Evolutionary conservation across 2,113 vertebrate genomes (phyloP).

Genomic region (Pseudorhombus dupliciocellatus): DNA sequence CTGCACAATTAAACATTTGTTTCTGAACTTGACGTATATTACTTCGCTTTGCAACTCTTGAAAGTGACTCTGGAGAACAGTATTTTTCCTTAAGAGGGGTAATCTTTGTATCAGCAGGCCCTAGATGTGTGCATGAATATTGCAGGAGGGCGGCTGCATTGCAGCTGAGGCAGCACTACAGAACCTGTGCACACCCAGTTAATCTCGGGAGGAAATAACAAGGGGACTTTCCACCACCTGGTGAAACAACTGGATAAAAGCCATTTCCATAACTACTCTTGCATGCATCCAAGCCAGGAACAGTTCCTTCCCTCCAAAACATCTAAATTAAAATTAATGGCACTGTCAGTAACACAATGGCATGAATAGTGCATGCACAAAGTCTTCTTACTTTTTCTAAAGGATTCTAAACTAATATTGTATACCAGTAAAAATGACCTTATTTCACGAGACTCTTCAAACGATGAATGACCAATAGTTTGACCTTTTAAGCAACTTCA

Average conservation of each 20-base stretch:
- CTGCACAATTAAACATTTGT: constrained; percentile 25
- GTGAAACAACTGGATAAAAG: constrained; percentile 41
- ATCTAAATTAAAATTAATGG: neutral
- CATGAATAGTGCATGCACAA: constrained; percentile 5
- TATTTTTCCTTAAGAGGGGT: constrained; percentile 41
- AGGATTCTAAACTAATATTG: constrained; percentile 6
- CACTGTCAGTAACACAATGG: neutral
- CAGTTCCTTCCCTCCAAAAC: neutral
- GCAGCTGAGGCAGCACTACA: constrained; percentile 53
- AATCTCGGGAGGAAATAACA: constrained; percentile 54
- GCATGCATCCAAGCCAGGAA: constrained; percentile 2
- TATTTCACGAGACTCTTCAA: constrained; percentile 35
- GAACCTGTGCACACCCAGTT: constrained; percentile 44
- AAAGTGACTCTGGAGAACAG: constrained; percentile 22
- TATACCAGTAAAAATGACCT: constrained; percentile 28
- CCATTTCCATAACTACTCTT: constrained; percentile 20
- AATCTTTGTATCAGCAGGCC: constrained; percentile 48
- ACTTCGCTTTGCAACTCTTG: constrained; percentile 18
- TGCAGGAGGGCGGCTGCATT: constrained; percentile 48
- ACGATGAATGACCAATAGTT: constrained; percentile 20
- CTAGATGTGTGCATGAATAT: constrained; percentile 58
- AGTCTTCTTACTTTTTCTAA: constrained; percentile 17
- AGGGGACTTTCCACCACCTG: constrained; percentile 30
- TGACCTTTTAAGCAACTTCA: constrained; percentile 48
- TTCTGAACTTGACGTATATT: constrained; percentile 9